Conservation (phyloP, 2,888 invertebrate genomes). For the Dryococelus australis region DNA sequence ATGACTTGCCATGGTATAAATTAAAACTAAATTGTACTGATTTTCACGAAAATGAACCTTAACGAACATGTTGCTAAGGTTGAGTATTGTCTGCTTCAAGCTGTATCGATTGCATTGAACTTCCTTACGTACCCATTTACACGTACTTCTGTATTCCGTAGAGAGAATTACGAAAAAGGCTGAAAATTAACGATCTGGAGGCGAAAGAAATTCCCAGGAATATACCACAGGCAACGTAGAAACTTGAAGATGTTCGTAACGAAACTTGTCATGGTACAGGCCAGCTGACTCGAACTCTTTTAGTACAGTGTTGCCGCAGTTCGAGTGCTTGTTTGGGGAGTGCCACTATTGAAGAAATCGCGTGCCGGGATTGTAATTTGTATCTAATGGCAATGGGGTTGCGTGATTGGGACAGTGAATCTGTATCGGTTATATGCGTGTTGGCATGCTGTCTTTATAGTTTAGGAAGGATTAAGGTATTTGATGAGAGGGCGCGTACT, state of each 20-base stretch:
- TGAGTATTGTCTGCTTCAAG: neutral
- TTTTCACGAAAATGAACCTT: neutral
- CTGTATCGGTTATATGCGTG: neutral
- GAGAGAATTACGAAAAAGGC: neutral
- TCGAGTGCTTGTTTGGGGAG: neutral
- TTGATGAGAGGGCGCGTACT: neutral
- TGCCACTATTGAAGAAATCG: neutral
- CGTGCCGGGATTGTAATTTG: neutral
- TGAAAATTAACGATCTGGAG: neutral
- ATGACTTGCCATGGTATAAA: too few relatives aligned
- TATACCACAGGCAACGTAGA: neutral
- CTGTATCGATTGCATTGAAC: neutral
- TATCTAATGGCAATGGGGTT: neutral
- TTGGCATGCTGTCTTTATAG: neutral
- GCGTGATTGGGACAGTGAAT: neutral
- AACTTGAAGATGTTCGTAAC: neutral
- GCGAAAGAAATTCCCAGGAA: neutral
- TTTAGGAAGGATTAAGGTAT: neutral
- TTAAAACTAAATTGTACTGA: too few relatives aligned
- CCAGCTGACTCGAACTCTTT: neutral
- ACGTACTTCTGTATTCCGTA: neutral
- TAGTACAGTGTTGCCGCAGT: neutral
- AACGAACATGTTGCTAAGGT: neutral
- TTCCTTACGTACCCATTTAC: neutral
- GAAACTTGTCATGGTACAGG: neutral